A percentile compares a stretch with the other conserved stretches of the same genome.
These are phyloP conservation scores for Sander lucioperca DNA, from an alignment of 2,113 vertebrate species.

Conservation along the genomic window DNA sequence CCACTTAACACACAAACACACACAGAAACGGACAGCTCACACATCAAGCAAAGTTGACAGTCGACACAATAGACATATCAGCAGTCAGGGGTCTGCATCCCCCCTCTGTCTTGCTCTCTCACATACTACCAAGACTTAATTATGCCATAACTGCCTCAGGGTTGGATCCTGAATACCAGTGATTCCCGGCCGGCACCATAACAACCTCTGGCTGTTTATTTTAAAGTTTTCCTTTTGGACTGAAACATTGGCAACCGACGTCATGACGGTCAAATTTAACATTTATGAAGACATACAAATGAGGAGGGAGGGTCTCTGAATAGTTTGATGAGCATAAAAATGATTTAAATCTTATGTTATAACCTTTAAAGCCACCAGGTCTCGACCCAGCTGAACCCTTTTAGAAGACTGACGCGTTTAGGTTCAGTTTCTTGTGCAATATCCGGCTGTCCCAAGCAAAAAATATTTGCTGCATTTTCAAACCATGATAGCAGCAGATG, in stretches of 20 bases:
- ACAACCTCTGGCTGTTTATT: slow-evolving; percentile 53
- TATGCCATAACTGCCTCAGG: slow-evolving; percentile 67
- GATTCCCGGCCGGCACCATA: slow-evolving; percentile 61
- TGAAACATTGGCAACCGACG: neutral
- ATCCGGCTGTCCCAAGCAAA: neutral
- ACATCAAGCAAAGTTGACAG: slow-evolving; percentile 71
- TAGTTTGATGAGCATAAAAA: neutral
- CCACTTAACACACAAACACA: slow-evolving; percentile 46
- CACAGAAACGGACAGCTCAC: slow-evolving; percentile 21
- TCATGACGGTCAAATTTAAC: neutral
- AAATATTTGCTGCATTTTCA: neutral
- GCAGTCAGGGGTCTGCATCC: slow-evolving; percentile 60
- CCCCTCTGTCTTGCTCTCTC: slow-evolving; percentile 53
- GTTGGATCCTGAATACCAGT: slow-evolving; percentile 66
- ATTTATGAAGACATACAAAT: slow-evolving; percentile 8
- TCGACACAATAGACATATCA: slow-evolving; percentile 69
- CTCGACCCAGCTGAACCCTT: neutral
- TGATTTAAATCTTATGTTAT: neutral
- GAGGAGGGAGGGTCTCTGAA: no score
- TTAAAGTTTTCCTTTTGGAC: slow-evolving; percentile 15
- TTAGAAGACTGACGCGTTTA: neutral
- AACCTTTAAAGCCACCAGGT: neutral
- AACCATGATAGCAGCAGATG: neutral
- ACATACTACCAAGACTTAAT: slow-evolving; percentile 64
- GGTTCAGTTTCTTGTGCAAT: neutral